These are phyloP conservation scores for Vultur gryphus DNA, from an alignment of 2,797 vertebrate species.

Conservation along the genomic window DNA sequence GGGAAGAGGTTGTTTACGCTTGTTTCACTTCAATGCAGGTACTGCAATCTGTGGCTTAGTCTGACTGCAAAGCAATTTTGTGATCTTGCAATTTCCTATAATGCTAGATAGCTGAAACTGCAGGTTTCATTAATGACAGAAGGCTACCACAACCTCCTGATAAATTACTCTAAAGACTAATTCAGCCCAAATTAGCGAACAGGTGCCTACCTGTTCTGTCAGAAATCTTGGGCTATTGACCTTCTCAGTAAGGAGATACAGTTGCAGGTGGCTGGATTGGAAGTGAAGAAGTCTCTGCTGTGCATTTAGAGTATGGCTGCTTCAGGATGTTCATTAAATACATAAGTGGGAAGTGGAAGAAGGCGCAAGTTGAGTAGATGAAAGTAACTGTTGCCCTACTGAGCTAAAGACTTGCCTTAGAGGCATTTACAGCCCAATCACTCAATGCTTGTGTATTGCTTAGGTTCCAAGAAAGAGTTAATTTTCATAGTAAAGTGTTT, in stretches of 20 bases:
- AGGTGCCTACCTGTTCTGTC: background rate
- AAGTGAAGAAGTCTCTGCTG: background rate
- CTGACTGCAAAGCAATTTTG: background rate
- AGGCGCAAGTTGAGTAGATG: background rate
- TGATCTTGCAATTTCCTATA: background rate
- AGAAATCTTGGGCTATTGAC: background rate
- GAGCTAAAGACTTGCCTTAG: background rate
- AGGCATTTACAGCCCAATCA: background rate
- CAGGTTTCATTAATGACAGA: background rate
- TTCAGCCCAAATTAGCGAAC: background rate
- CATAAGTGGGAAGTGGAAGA: background rate
- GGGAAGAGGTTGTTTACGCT: background rate
- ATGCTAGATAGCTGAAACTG: background rate
- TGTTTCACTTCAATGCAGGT: background rate
- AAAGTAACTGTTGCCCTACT: background rate
- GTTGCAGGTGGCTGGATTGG: background rate
- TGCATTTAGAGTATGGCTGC: background rate
- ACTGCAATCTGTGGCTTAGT: background rate
- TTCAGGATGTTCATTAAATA: background rate
- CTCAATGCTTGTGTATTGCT: background rate
- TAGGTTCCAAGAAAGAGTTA: background rate
- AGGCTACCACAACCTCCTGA: background rate
- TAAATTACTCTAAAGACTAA: background rate
- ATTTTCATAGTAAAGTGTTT: background rate
- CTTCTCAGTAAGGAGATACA: background rate